Evolutionary conservation across 2,888 invertebrate genomes (phyloP), one percentile per base, ranked within the genome.

Genomic region (Holacanthella duospinosa): DNA sequence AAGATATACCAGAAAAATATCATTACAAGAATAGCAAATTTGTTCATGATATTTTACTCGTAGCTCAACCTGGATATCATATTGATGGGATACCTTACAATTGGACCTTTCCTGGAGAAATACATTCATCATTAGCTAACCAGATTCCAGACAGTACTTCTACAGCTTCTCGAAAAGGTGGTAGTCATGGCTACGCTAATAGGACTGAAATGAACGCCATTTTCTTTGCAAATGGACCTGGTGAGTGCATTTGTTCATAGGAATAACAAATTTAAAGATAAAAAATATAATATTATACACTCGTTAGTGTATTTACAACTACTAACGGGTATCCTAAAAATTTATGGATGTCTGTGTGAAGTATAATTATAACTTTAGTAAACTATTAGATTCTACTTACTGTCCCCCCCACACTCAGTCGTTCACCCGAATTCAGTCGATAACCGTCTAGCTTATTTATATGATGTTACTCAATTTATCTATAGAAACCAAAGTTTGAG

Each of bases 1-100:
- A 76, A 56, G 77, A 80, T 19, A 76, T 80, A 55, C 80, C 80
- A 0, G 77, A 76, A 2, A 69, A 73, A 25, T 79, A 75, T 70
- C 79, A 79, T 71, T 79, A 78, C 73, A 74, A 74, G 61, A 75
- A 79, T 64, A 76, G 77, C 64, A 68, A 75, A 25, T 71, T 80
- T 29, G 76, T 79, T 27, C 75, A 76, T 63, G 78, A 78, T 6
- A 75, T 80, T 60, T 71, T 81, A 21, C 73, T 79, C 19, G 74
- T 78, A 4, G 79, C 79, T n/a, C 75, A 78, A 29, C 76, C 77
- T 55, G 77, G 77, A 75, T 76, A 75, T 61, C 66, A 63, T 58
- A 66, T 73, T 61, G 67, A 72, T 66, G 66, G 69, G 59, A 65
- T 73, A 57, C 60, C 68, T 64, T 62, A 29, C 29, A 62, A 62